Base-by-base conservation (phyloP, 2,113 vertebrate genomes). In the Blennius ocellaris region DNA sequence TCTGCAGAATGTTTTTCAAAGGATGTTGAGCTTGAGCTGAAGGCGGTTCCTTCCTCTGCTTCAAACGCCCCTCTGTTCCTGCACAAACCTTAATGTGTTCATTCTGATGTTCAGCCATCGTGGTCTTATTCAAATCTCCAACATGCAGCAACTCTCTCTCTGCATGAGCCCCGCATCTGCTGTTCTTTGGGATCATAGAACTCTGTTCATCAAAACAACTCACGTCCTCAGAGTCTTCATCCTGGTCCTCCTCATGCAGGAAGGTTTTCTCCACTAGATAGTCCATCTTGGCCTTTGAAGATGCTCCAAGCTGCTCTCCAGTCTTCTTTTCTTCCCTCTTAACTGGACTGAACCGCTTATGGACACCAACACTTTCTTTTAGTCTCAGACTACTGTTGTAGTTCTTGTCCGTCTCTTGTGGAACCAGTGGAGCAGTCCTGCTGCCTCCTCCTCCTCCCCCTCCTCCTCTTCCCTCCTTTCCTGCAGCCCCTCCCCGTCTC, bases 401-500 rank as follows among this genome's bases (percentile, higher is more conserved):
- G 64, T 85, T 85, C 78, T 85, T 49, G 72, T 80, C 79, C 1
- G 72, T 77, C 76, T 91, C 79, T 73, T 77, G 86, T 78, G 73
- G 61, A 87, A 69, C 80, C 78, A 79, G 65, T 14, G 30, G 51
- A 86, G 51, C 53, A 11, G 76, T 69, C 57, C 82, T 83, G 86
- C 89, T 89, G 84, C 73, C 80, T 80, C 76, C 85, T 52, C 73
- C 82, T 85, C 71, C 10, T 45, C 43, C 43, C 11, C 43, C 81
- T 84, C 79, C 84, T 66, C 62, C 68, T 81, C 69, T 71, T 55
- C 77, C 81, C 61, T 76, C 69, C 67, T 70, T 75, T 75, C 69
- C 82, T 83, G 82, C 82, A 72, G 80, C 83, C 69, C 89, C 91
- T 92, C 88, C 89, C 78, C 83, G 86, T 70, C 74, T 87, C 81